A percentile compares a stretch with the other conserved stretches of the same genome.
Evolutionary conservation across 2,113 vertebrate species (phyloP).

Genomic region (Brachirus orientalis): DNA sequence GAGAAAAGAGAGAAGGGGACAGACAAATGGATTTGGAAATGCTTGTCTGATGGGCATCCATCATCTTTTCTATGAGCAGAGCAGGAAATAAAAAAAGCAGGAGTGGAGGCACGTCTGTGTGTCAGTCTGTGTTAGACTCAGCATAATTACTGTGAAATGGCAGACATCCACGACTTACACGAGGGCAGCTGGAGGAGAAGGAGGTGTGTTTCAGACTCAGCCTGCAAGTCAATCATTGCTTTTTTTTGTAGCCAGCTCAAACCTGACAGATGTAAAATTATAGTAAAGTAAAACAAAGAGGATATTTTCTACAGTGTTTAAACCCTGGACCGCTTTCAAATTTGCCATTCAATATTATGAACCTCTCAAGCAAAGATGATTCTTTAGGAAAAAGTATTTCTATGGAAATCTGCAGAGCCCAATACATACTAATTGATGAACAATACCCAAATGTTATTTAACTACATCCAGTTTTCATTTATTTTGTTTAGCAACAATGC

Average conservation of each 20-base stretch:
- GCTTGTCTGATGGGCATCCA: constrained; percentile 50
- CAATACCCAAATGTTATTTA: constrained; percentile 22
- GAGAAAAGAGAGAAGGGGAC: constrained; percentile 23
- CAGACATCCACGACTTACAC: constrained; percentile 63
- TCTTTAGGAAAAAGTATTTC: constrained; percentile 3
- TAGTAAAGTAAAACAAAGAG: background rate
- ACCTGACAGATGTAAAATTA: constrained; percentile 23
- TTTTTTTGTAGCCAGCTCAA: constrained; percentile 48
- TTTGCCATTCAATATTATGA: constrained; percentile 5
- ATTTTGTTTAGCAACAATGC: constrained; percentile 24
- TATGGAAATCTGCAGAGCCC: constrained; percentile 24
- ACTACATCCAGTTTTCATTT: constrained; percentile 23
- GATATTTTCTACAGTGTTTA: constrained; percentile 16
- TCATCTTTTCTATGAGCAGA: constrained; percentile 43
- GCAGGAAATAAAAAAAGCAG: constrained; percentile 55
- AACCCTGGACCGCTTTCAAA: background rate
- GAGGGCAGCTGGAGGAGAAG: constrained; percentile 50
- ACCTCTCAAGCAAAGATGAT: constrained; percentile 3
- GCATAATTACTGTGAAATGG: constrained; percentile 80
- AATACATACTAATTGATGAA: constrained; percentile 6
- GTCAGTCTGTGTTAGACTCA: constrained; percentile 79
- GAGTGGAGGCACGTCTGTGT: constrained; percentile 62
- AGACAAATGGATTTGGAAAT: constrained; percentile 55
- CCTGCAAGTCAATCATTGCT: constrained; percentile 67
- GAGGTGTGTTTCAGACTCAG: constrained; percentile 61